These are phyloP conservation scores for Lucilia cuprina DNA, from an alignment of 1,140 invertebrate genomes.

Conservation along the genomic window DNA sequence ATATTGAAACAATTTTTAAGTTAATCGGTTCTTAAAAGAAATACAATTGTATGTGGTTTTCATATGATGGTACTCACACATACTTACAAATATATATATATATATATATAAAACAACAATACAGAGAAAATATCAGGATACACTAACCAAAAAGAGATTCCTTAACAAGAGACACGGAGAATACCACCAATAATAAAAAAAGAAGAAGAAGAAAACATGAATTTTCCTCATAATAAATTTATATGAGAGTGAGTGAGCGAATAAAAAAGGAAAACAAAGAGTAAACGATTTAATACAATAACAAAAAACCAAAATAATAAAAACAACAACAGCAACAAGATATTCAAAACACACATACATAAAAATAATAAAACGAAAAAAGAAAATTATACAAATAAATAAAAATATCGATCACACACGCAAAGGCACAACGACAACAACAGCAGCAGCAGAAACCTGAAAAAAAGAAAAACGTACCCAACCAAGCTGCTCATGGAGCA, in stretches of 20 bases:
- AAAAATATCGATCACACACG: slow-evolving; percentile 17
- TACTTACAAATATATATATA: neutral
- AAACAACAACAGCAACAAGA: neutral
- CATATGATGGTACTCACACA: too few relatives aligned
- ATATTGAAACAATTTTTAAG: too few relatives aligned
- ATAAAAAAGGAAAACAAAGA: neutral
- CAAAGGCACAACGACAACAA: neutral
- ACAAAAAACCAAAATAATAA: neutral
- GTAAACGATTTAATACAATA: neutral
- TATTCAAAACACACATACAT: neutral
- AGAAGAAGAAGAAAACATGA: neutral
- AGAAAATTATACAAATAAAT: neutral
- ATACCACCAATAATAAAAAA: neutral
- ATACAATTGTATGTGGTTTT: too few relatives aligned
- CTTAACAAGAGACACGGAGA: neutral
- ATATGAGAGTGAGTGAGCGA: neutral
- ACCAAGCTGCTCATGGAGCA: neutral
- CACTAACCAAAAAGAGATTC: neutral
- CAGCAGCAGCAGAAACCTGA: neutral
- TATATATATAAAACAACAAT: too few relatives aligned
- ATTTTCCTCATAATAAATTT: neutral
- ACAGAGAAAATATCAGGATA: neutral
- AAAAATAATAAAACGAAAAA: neutral
- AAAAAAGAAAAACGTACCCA: neutral
- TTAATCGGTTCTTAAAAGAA: too few relatives aligned